Evolutionary conservation across 2,797 vertebrate species (phyloP), one percentile per base, ranked within the genome.

Genomic region (Simalia tracyae): DNA sequence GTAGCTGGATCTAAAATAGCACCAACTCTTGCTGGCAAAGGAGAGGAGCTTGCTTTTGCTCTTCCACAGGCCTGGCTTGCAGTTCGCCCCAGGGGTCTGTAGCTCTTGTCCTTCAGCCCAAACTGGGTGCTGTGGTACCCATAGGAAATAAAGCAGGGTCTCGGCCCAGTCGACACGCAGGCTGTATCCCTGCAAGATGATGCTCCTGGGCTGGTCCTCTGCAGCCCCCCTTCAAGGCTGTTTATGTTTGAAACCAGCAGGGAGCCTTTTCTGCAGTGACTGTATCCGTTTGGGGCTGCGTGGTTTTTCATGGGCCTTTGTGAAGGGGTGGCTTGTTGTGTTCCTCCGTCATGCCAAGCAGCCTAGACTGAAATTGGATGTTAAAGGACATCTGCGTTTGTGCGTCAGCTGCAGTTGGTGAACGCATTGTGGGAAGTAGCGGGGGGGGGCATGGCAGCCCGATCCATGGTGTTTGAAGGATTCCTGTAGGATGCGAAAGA

Each of bases 401-500:
- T 56, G 46, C 85, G 15, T 88, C 91, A 72, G 81, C 91, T 89
- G 91, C 91, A 89, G 86, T 12, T 28, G 19, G 68, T 31, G 87
- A 59, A 46, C 57, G 0, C 60, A 5, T n/a, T 93, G n/a, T 72
- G 4, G 24, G 42, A 42, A 42, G 42, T 42, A 42, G 42, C 42
- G 42, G 42, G 42, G 42, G 42, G 81, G 50, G 87, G 46, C 88
- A 84, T 72, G 94, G 66, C 1, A 0, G 2, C 63, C 81, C 2
- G 1, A 31, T 42, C 54, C 28, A 15, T 72, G 91, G 89, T 91
- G 89, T 91, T 93, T 92, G 91, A 63, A 0, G 81, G 91, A 5
- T 94, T 95, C 89, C 64, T n/a, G 9, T n/a, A 90, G 86, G 87
- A 90, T 91, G 93, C 89, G 24, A 17, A 81, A 76, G 31, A 88